Base-by-base conservation (phyloP, 2,113 vertebrate species). In the Pedetes capensis region DNA sequence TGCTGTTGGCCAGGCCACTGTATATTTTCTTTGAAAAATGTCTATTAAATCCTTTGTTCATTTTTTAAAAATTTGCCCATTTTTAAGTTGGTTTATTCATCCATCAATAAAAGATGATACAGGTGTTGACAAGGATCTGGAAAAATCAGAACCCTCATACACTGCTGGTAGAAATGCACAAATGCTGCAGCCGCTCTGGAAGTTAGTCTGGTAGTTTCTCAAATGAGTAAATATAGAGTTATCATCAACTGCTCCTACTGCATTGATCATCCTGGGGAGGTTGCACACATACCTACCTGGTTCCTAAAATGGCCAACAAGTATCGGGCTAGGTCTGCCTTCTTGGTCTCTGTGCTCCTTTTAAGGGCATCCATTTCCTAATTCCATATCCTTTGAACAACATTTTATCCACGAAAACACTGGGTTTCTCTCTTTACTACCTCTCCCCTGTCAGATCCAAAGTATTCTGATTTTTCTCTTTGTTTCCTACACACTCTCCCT, bases 151-250 rank as follows among this genome's bases (percentile, higher is more conserved):
- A 87, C 42, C 25, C 18, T 66, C 49, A 76, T 11, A 22, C 0
- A 22, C 29, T 34, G 17, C 61, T 11, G 55, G 66, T 20, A 8
- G 61, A 57, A 59, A 86, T 11, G 16, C 25, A 53, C 66, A 66
- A 85, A 59, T 59, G 57, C 8, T 8, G 37, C 27, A 14, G 53
- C 39, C 8, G 18, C 75, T 87, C 53, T 61, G 37, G 37, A 57
- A 16, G 93, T 66, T 27, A 87, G 42, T 49, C 74, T 83, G 66
- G 55, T 37, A 86, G 75, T 18, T 79, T 90, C 83, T 96, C 76
- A 64, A 42, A 29, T 5, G 69, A 59, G 90, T 59, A 83, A 63
- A 86, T 14, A 53, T 2, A 47, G 17, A 69, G 44, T 69, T 59
- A 69, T 64, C 85, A 87, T n/a, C 81, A 23, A 32, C 23, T 39